phyloP scores from a whole-genome alignment of 1,140 invertebrate genomes.

The Dicyema japonicum region DNA sequence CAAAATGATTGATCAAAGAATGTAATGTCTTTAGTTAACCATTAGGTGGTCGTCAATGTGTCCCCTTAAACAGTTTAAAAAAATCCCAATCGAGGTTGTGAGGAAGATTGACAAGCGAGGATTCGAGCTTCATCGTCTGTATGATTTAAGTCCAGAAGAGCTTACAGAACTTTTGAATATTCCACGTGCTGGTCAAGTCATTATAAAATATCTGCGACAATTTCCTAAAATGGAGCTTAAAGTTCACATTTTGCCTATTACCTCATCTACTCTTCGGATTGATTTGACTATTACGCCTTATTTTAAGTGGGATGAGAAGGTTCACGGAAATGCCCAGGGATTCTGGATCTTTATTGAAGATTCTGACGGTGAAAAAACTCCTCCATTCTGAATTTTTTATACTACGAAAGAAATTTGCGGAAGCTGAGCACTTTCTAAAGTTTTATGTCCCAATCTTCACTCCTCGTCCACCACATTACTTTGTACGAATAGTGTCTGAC shows the following conservation, averaged over 20 bases:
- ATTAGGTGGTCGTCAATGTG: slow-evolving; percentile 81
- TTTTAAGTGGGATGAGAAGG: slow-evolving; percentile 90
- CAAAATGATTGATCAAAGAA: slow-evolving; percentile 89
- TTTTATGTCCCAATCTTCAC: slow-evolving; percentile 96
- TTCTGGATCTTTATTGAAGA: slow-evolving; percentile 98
- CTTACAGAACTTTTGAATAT: slow-evolving; percentile 76
- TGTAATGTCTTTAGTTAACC: slow-evolving; percentile 23
- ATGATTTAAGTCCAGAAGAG: slow-evolving; percentile 77
- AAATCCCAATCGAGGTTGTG: slow-evolving; percentile 84
- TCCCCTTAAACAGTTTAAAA: slow-evolving; percentile 72
- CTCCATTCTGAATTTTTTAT: slow-evolving; percentile 90
- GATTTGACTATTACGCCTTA: slow-evolving; percentile 92
- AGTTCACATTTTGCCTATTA: slow-evolving; percentile 86
- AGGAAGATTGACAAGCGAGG: slow-evolving; percentile 88
- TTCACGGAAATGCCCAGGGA: slow-evolving; percentile 26
- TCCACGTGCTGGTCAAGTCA: slow-evolving; percentile 74
- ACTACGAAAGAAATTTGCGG: slow-evolving; percentile 61
- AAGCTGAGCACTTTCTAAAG: slow-evolving; percentile 75
- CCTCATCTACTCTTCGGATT: slow-evolving; percentile 57
- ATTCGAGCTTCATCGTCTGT: slow-evolving; percentile 32
- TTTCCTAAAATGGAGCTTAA: slow-evolving; percentile 71
- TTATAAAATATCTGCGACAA: slow-evolving; percentile 86
- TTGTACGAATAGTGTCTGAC: slow-evolving; percentile 36
- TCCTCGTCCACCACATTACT: slow-evolving; percentile 83
- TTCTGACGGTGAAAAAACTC: slow-evolving; percentile 60